Conservation (phyloP, 2,113 vertebrate species). For the Callithrix jacchus region DNA sequence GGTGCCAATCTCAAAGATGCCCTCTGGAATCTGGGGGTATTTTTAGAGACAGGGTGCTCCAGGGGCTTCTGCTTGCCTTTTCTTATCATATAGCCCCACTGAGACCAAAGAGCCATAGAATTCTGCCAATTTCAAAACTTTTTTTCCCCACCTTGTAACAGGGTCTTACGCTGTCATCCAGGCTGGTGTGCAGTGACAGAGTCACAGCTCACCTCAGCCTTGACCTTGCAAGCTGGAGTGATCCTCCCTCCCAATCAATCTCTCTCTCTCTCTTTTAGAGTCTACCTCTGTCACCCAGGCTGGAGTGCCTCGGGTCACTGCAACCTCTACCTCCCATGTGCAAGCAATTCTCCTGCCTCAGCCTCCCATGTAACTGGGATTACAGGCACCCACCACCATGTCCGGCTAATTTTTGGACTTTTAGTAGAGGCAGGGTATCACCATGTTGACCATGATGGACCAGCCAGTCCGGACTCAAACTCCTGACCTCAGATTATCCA, state of each 20-base stretch:
- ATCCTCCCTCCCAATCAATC: no score
- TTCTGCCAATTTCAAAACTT: not conserved
- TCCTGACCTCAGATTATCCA: not conserved
- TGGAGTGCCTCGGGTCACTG: not conserved
- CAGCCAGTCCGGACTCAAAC: not conserved
- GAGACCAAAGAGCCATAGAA: not conserved
- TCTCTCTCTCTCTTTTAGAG: no score
- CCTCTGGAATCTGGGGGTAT: not conserved
- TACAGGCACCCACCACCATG: not conserved
- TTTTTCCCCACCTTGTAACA: no score
- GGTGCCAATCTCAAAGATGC: not conserved
- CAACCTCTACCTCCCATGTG: no score
- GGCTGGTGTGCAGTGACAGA: no score
- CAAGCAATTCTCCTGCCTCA: no score
- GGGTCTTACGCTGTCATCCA: no score
- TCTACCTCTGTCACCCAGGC: not conserved
- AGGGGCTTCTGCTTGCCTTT: not conserved
- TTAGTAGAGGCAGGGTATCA: not conserved
- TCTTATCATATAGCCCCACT: not conserved
- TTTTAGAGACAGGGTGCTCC: not conserved
- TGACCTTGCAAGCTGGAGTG: no score
- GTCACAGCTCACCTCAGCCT: no score
- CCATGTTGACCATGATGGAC: not conserved
- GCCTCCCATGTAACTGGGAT: not conserved
- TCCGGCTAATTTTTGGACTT: not conserved